These are phyloP conservation scores for Callipepla californica DNA, from an alignment of 2,113 vertebrate species.

Conservation along the genomic window DNA sequence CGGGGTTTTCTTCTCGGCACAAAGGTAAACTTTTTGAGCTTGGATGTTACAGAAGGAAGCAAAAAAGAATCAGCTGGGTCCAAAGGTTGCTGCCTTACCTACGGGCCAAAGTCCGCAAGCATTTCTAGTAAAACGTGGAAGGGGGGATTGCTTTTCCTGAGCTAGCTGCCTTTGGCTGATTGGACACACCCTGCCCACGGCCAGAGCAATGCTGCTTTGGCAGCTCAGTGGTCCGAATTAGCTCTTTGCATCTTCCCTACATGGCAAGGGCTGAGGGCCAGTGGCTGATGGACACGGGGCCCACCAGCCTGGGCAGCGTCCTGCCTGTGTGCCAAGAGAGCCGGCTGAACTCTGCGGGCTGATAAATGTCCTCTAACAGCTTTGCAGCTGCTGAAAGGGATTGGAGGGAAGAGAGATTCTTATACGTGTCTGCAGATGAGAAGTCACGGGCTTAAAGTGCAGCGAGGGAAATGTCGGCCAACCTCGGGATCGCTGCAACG, in stretches of 20 bases:
- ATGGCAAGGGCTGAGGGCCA: background rate
- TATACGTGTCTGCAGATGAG: background rate
- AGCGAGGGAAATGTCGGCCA: background rate
- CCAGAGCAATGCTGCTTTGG: background rate
- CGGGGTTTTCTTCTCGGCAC: background rate
- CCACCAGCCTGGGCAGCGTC: background rate
- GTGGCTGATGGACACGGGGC: background rate
- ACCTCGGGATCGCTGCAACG: rapidly evolving
- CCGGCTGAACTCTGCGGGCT: rapidly evolving
- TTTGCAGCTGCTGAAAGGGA: background rate
- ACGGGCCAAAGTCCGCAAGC: background rate
- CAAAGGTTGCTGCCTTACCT: background rate
- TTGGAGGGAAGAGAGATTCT: background rate
- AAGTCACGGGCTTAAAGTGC: background rate
- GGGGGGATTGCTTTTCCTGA: background rate
- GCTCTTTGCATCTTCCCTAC: background rate
- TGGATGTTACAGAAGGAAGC: background rate
- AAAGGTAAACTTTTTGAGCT: background rate
- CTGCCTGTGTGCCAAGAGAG: background rate
- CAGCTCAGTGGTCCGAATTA: background rate
- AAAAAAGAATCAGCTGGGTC: background rate
- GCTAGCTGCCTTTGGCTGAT: background rate
- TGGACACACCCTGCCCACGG: rapidly evolving
- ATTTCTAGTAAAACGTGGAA: background rate
- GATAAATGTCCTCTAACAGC: constrained; percentile 7